phyloP scores from a whole-genome alignment of 1,140 invertebrate genomes.

The Campodea augens region DNA sequence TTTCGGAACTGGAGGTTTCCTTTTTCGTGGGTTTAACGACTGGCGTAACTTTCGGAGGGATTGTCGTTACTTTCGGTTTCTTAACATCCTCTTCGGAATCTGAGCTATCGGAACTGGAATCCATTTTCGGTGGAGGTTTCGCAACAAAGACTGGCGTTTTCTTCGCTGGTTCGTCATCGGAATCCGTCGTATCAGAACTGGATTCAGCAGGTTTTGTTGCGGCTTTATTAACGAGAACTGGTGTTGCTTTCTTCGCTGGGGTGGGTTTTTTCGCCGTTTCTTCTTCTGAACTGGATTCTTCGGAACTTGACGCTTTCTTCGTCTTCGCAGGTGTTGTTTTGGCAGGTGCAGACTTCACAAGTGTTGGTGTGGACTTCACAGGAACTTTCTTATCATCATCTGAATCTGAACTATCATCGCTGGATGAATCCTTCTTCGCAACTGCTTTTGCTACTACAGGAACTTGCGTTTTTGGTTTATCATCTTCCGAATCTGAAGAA shows the following conservation, averaged over 20 bases:
- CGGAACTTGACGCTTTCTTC: constrained; percentile 5
- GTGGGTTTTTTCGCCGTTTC: not conserved
- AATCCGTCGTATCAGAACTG: not conserved
- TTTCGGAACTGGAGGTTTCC: not conserved
- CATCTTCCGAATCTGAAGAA: constrained; percentile 10
- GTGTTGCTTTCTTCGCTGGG: not conserved
- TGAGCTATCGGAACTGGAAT: constrained; percentile 3
- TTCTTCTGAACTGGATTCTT: constrained; percentile 6
- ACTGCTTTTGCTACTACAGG: constrained; percentile 7
- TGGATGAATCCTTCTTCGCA: constrained; percentile 13
- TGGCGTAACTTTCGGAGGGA: not conserved
- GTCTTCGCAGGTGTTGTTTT: constrained; percentile 4
- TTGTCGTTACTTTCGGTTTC: constrained; percentile 1
- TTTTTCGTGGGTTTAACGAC: constrained; percentile 2
- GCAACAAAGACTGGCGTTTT: constrained; percentile 3
- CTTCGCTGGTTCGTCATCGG: constrained; percentile 7
- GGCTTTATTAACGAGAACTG: not conserved
- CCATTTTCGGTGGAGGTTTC: constrained; percentile 8
- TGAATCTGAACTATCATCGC: constrained; percentile 14
- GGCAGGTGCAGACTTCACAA: not conserved
- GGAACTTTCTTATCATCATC: constrained; percentile 10
- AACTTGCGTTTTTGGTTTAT: constrained; percentile 11
- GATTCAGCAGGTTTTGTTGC: not conserved
- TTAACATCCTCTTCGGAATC: constrained; percentile 6
- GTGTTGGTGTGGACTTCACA: not conserved